A percentile compares a stretch with the other conserved stretches of the same genome.
These are phyloP conservation scores for Ferdinandea cuprea DNA, from an alignment of 2,888 invertebrate genomes.

Conservation along the genomic window DNA sequence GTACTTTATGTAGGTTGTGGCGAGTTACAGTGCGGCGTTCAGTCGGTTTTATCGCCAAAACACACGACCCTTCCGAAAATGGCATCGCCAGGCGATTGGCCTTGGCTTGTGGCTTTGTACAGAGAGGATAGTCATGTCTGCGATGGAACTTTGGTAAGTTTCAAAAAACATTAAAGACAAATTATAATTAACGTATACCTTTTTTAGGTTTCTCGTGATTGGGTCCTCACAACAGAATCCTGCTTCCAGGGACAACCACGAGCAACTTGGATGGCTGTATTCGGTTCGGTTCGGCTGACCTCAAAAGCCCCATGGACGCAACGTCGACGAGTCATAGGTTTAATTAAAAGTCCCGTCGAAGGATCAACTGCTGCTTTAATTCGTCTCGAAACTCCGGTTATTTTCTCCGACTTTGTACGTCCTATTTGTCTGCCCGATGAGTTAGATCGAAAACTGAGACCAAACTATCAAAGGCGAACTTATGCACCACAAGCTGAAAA, in stretches of 20 bases:
- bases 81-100: constrained; percentile 93
- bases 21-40: constrained; percentile 89
- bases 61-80: constrained; percentile 86
- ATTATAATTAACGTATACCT: background rate
- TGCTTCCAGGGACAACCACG: constrained; percentile 95
- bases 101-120: constrained; percentile 94
- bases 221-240: constrained; percentile 93
- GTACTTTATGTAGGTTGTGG: constrained; percentile 92
- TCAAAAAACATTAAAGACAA: background rate
- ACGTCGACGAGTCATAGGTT: constrained; percentile 91
- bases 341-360: constrained; percentile 95
- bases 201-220: constrained; percentile 86
- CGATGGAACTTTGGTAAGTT: constrained; percentile 90
- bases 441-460: constrained; percentile 78
- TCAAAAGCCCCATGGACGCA: constrained; percentile 95
- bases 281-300: constrained; percentile 90
- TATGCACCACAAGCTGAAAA: constrained; percentile 81
- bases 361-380: constrained; percentile 93
- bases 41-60: constrained; percentile 84
- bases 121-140: constrained; percentile 94
- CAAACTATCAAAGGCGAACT: constrained; percentile 78
- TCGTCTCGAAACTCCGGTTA: constrained; percentile 89
- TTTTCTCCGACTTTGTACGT: constrained; percentile 91
- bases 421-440: constrained; percentile 91
- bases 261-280: constrained; percentile 92